Base-by-base conservation (phyloP, 2,797 vertebrate species). In the Thripadectes ignobilis region DNA sequence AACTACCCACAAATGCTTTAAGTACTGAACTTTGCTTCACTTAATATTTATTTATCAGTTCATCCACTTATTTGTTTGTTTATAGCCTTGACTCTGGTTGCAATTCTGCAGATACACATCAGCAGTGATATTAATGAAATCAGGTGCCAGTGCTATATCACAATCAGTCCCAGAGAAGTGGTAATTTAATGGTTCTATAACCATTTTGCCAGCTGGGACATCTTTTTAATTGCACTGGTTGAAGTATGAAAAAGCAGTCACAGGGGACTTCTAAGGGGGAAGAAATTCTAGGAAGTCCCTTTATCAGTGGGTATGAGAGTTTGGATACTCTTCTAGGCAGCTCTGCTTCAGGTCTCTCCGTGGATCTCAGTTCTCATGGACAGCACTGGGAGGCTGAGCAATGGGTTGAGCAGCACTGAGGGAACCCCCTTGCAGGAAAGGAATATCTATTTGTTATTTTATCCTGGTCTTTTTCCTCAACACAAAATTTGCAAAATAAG, bases 381-480 rank as follows among this genome's bases (percentile, higher is more conserved):
- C 6, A 12, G 61, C 65, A 83, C 48, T 45, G 59, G 61, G 9
- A 92, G 34, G 34, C 29, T 71, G 39, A 45, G 22, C 17, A 16
- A 1, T 15, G 26, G 34, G 27, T 29, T 2, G 2, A 51, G 63
- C 43, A 79, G 55, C 0, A 0, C 19, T 30, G 39, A 66, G 66
- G 38, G n/a, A 68, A 6, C 2, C 2, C 10, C 16, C 20, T 67
- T 63, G 10, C 0, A 0, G 85, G 48, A 54, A 72, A 61, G 14
- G 5, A 85, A 41, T 11, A 22, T 12, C 1, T 43, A 4, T 34
- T 38, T 74, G 24, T 67, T 55, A 2, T 14, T 61, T 78, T 77
- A n/a, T 52, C 14, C 34, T 4, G 57, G 43, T 75, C 48, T 36
- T 61, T 72, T 49, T 62, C 67, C 32, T 85, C 23, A 49, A 36